A percentile compares a stretch with the other conserved stretches of the same genome.
These are phyloP conservation scores for Piaya cayana DNA, from an alignment of 2,113 vertebrate genomes.

Conservation along the genomic window DNA sequence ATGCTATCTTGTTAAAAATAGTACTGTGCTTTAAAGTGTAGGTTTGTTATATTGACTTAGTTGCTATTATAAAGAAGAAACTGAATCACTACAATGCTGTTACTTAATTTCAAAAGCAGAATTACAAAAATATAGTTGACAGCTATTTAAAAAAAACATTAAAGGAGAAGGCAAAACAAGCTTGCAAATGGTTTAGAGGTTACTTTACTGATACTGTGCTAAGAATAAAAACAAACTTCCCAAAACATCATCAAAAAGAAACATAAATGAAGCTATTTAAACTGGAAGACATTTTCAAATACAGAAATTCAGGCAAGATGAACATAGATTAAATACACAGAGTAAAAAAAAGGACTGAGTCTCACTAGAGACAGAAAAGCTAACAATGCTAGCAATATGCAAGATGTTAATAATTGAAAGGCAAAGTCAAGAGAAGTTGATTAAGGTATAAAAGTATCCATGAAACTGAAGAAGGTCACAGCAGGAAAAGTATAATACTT, in stretches of 20 bases:
- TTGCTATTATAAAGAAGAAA: neutral
- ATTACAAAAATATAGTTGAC: neutral
- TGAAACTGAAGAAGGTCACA: constrained; percentile 4
- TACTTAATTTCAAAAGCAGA: neutral
- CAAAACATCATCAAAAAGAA: neutral
- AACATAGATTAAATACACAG: neutral
- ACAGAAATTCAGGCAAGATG: neutral
- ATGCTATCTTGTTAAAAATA: neutral
- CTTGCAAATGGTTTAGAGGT: neutral
- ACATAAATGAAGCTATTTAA: neutral
- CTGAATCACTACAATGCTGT: neutral
- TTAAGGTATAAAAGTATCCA: neutral
- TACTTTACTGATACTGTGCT: neutral
- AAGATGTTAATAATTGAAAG: neutral
- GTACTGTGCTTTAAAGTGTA: neutral
- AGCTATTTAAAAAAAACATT: neutral
- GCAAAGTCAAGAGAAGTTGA: neutral
- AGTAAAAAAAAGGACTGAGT: neutral
- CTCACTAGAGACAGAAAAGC: neutral
- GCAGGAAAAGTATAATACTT: neutral
- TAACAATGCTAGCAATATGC: neutral
- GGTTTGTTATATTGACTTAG: neutral
- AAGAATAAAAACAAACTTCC: neutral
- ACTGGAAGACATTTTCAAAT: neutral
- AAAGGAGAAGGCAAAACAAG: neutral